Base-by-base conservation (phyloP, 1,140 invertebrate genomes). In the Zophobas atratus region DNA sequence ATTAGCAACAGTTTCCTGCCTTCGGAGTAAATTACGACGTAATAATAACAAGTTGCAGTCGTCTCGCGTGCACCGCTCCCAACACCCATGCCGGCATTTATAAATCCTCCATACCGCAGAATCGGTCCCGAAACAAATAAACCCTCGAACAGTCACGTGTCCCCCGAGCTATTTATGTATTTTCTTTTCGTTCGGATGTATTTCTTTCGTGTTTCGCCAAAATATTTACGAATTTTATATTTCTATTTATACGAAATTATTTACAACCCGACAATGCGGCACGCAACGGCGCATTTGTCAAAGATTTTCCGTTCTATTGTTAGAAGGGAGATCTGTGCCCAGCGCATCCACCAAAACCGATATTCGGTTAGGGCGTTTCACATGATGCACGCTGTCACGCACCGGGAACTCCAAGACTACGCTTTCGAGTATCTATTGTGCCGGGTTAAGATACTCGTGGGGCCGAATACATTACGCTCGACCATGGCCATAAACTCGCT, bases 171-270 rank as follows among this genome's bases (percentile, higher is more conserved):
- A 67, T 67, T 67, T 67, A 67, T 43, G 39, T 67, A 67, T 67
- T 43, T 67, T 51, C n/a, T 32, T 63, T 63, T 39, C 57, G 57
- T 36, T 63, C 35, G 57, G 57, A 63, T 63, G 57, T 63, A 63
- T 63, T 63, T 63, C 39, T 67, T 67, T 67, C 60, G 60, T 67
- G 60, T 46, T 67, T 67, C 60, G 60, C 39, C 39, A 67, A 67
- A 67, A 67, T 67, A 67, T 67, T 67, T 67, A 67, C 60, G 60
- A 67, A 67, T 67, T 67, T 67, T 67, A 67, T 67, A 67, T 67
- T 67, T 46, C 60, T 67, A 67, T 67, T 67, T 48, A 67, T 48
- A 34, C 39, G 60, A 43, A 33, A 67, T 67, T 67, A 48, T 67
- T 67, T 67, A 51, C 49, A 51, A 20, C 49, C 49, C n/a, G n/a